Percentiles rank a stretch among this genome's conserved stretches.
These are phyloP conservation scores for Meiosimyza platycephala DNA, from an alignment of 2,888 invertebrate genomes.

Conservation along the genomic window DNA sequence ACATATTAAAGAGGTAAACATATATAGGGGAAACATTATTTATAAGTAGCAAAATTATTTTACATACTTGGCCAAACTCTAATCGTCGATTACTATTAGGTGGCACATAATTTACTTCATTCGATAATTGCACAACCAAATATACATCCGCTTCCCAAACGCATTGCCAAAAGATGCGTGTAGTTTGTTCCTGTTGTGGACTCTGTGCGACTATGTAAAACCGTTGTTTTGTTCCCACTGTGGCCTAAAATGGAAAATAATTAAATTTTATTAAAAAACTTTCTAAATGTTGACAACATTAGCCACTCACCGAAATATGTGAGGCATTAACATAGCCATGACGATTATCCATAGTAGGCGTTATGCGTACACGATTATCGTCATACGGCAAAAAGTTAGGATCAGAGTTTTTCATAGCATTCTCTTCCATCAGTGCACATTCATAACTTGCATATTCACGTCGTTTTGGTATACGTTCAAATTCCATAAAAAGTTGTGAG, in stretches of 20 bases:
- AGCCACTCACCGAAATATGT: conserved; percentile 78
- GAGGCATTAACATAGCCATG: conserved; percentile 94
- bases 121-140: conserved; percentile 82
- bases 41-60: not conserved
- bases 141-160: conserved; percentile 90
- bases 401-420: conserved; percentile 68
- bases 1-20: not conserved
- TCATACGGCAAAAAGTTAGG: conserved; percentile 84
- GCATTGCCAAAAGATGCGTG: conserved; percentile 85
- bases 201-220: conserved; percentile 80
- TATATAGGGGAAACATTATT: not conserved
- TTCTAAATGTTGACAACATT: not conserved
- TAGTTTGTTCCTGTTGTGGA: conserved; percentile 61
- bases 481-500: conserved; percentile 83
- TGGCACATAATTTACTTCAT: conserved; percentile 74
- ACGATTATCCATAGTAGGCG: conserved; percentile 85
- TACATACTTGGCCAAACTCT: conserved; percentile 75
- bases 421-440: conserved; percentile 80
- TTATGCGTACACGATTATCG: conserved; percentile 85
- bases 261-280: not conserved
- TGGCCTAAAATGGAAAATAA: conserved; percentile 71
- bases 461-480: conserved; percentile 84
- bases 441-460: conserved; percentile 77
- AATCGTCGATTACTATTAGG: conserved; percentile 71
- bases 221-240: conserved; percentile 83